A percentile compares a stretch with the other conserved stretches of the same genome.
Evolutionary conservation across 2,113 vertebrate genomes (phyloP).

Genomic region (Pluvianellus socialis): DNA sequence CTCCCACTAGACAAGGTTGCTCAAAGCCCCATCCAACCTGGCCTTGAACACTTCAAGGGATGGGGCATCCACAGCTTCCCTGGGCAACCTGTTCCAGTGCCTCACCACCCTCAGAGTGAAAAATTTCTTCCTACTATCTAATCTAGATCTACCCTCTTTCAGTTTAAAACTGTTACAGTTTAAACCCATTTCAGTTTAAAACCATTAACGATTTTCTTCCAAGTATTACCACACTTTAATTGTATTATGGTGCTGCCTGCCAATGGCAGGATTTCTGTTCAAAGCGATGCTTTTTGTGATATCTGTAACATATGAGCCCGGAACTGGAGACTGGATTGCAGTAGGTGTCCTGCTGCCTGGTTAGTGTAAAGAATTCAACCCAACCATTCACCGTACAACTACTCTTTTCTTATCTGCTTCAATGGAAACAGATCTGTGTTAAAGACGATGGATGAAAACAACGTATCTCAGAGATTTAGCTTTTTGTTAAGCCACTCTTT

Average conservation of each 20-base stretch:
- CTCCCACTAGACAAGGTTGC: background rate
- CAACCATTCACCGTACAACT: background rate
- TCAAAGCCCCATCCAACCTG: background rate
- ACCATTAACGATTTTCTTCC: background rate
- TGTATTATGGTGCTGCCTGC: background rate
- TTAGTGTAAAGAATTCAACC: background rate
- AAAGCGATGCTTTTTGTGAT: background rate
- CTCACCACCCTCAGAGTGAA: background rate
- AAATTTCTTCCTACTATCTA: background rate
- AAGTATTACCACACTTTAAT: background rate
- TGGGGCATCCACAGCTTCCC: background rate
- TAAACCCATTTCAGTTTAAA: background rate
- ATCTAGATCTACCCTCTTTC: background rate
- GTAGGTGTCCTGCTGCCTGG: background rate
- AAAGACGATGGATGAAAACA: background rate
- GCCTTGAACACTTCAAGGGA: background rate
- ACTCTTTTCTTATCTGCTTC: background rate
- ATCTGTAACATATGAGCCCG: background rate
- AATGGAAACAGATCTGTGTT: background rate
- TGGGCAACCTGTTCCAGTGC: background rate
- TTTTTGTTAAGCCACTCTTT: background rate
- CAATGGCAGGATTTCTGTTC: background rate
- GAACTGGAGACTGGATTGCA: background rate
- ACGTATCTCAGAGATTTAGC: background rate
- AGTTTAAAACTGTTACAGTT: background rate